Evolutionary conservation across 2,888 invertebrate genomes (phyloP), one percentile per base, ranked within the genome.

Genomic region (Quadriops clusia): DNA sequence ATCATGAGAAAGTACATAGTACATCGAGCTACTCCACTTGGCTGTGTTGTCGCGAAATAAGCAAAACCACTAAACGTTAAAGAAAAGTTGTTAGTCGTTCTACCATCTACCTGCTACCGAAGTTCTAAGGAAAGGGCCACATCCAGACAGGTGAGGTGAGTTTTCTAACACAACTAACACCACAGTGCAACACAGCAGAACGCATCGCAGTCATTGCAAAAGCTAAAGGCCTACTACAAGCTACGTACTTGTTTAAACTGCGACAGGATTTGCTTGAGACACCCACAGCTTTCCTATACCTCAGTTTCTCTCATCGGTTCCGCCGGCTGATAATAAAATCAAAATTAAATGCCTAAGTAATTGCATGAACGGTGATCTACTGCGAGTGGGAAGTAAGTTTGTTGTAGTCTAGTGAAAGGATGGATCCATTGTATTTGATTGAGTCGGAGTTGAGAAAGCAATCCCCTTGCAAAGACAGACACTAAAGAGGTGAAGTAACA

Each of bases 251-350:
- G 68, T 67, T 67, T 66, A 61, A 64, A 65, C 62, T 66, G 66
- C 67, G 63, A 67, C 66, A 64, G 65, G 66, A 64, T 61, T 63
- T 62, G 65, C 65, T 64, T 63, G 57, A 57, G 61, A 66, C 63
- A 63, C 65, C 65, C 65, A 54, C 53, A 50, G 61, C 61, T 61
- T 64, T 64, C 65, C 72, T 74, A 75, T 67, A 75, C 75, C 72
- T 75, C 74, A 70, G 75, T 75, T 72, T 75, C 75, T 71, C 72
- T 72, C 70, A 75, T 73, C 63, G 73, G 72, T 71, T 74, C 74
- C 67, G 74, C 72, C 67, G 73, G 74, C 75, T 75, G 68, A 67
- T 64, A 71, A 72, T 68, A 62, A 62, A 67, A 61, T 59, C 53
- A 56, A 52, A 51, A 54, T 52, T 56, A 53, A 48, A 48, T 46